Percentiles rank a stretch among this genome's conserved stretches.
Conservation (phyloP, 1,140 invertebrate genomes). For the Mycetomoellerius zeteki region DNA sequence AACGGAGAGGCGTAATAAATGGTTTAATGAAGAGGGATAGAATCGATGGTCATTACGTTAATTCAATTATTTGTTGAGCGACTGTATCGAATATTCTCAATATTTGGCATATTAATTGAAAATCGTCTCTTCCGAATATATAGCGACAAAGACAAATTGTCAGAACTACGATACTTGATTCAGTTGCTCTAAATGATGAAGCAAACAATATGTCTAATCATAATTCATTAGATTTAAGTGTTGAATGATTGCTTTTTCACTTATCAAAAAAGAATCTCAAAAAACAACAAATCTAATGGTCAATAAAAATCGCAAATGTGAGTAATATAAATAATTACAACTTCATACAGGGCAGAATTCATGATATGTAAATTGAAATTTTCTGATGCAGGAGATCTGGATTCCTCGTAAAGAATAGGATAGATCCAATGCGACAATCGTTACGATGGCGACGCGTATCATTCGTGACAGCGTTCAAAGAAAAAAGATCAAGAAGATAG, state of each 20-base stretch:
- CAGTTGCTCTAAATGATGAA: slow-evolving; percentile 18
- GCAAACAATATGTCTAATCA: neutral
- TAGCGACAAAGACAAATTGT: neutral
- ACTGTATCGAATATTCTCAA: slow-evolving; percentile 12
- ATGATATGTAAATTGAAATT: slow-evolving; percentile 9
- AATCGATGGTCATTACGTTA: slow-evolving; percentile 36
- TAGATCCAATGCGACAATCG: neutral
- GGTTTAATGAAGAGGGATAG: slow-evolving; percentile 47
- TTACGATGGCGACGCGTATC: neutral
- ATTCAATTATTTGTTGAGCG: slow-evolving; percentile 33
- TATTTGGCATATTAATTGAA: neutral
- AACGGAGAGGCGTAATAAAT: slow-evolving; percentile 26
- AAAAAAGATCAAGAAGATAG: neutral
- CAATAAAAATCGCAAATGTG: neutral
- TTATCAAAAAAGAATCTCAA: neutral
- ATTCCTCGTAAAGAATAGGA: neutral
- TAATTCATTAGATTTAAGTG: neutral
- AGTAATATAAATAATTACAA: neutral
- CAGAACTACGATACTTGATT: slow-evolving; percentile 17
- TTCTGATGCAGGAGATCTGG: neutral
- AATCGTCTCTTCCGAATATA: neutral
- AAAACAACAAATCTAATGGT: neutral
- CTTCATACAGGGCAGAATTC: neutral
- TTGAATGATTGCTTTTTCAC: neutral
- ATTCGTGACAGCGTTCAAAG: neutral